A percentile compares a stretch with the other conserved stretches of the same genome.
Conservation (phyloP, 2,888 invertebrate species). For the Amaurobius ferox region DNA sequence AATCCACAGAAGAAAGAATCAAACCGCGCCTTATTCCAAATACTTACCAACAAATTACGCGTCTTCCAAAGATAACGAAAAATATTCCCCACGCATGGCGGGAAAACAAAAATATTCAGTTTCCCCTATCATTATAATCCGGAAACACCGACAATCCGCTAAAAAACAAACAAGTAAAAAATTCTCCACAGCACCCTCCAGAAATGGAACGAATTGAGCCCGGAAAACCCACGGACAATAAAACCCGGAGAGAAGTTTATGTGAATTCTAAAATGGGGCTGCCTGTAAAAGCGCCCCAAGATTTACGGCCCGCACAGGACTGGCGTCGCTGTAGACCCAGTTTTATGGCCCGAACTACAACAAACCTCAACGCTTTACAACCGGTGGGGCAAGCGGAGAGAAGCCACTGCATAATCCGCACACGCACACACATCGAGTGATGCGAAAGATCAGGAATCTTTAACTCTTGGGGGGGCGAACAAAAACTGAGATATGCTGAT, state of each 20-base stretch:
- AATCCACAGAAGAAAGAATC: no score
- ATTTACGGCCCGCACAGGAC: slow-evolving; percentile 58
- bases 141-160: background rate
- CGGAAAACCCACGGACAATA: slow-evolving; percentile 61
- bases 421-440: slow-evolving; percentile 6
- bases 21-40: no score
- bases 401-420: slow-evolving; percentile 14
- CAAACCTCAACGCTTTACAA: slow-evolving; percentile 13
- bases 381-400: slow-evolving; percentile 13
- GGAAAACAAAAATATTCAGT: no score
- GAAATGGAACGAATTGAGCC: slow-evolving; percentile 1
- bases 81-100: no score
- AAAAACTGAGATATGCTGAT: background rate
- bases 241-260: slow-evolving; percentile 60
- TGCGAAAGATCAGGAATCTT: background rate
- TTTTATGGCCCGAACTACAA: slow-evolving; percentile 36
- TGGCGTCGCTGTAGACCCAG: slow-evolving; percentile 48
- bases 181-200: background rate
- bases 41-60: no score
- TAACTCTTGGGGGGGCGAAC: background rate
- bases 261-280: slow-evolving; percentile 63
- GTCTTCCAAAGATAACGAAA: no score
- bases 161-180: background rate
- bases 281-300: slow-evolving; percentile 46
- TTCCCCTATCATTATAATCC: background rate